Evolutionary conservation across 1,140 invertebrate species (phyloP).

Genomic region (Littorina saxatilis): DNA sequence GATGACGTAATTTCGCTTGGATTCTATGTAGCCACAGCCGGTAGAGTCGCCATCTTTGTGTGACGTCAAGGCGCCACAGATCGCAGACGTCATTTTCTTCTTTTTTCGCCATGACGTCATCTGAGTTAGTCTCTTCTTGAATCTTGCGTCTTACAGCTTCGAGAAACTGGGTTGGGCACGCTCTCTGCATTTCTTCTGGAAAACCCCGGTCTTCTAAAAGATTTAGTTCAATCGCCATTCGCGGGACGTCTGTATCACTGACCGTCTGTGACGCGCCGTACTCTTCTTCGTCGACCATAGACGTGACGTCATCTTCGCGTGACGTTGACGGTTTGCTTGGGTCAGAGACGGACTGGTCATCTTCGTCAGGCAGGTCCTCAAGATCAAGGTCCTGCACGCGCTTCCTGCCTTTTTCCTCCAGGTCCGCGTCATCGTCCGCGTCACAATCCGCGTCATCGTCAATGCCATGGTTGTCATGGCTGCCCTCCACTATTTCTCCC

Average conservation of each 20-base stretch:
- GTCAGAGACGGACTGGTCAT: neutral
- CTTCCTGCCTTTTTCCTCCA: slow-evolving; percentile 39
- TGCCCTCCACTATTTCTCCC: neutral
- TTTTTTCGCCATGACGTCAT: slow-evolving; percentile 27
- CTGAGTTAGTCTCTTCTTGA: neutral
- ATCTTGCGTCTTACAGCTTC: slow-evolving; percentile 3
- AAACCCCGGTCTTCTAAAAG: neutral
- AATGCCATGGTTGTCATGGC: slow-evolving; percentile 17
- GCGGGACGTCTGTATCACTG: neutral
- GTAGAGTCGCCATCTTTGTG: slow-evolving; percentile 70
- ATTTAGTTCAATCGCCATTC: neutral
- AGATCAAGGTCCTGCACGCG: slow-evolving; percentile 43
- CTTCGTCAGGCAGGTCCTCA: neutral
- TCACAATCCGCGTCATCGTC: slow-evolving; percentile 36
- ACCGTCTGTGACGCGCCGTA: neutral
- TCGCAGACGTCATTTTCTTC: slow-evolving; percentile 38
- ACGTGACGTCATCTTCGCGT: neutral
- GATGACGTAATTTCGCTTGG: slow-evolving; percentile 10
- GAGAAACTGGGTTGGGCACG: neutral
- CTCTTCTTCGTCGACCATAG: neutral
- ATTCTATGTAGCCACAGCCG: slow-evolving; percentile 61
- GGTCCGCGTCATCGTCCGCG: neutral
- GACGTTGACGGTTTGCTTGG: neutral
- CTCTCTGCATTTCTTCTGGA: neutral
- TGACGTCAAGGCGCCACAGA: slow-evolving; percentile 59